Conservation (phyloP, 1,140 invertebrate species). For the Babylonia areolata region DNA sequence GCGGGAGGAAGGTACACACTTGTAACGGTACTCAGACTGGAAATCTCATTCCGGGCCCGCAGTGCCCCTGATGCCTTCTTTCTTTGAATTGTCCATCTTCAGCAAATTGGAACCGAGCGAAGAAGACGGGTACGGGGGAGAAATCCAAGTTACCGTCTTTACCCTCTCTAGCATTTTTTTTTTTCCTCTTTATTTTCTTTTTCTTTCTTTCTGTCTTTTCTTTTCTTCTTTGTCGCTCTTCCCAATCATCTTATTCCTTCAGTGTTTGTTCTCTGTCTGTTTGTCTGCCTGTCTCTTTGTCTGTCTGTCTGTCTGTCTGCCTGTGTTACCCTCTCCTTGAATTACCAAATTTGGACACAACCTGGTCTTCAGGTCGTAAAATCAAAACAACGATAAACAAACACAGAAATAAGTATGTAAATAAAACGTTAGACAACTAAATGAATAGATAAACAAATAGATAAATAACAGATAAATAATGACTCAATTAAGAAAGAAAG, state of each 20-base stretch:
- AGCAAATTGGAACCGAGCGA: slow-evolving; percentile 1
- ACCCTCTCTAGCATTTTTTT: background rate
- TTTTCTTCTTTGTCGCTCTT: background rate
- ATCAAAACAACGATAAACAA: too few relatives aligned
- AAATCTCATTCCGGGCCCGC: background rate
- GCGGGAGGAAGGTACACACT: background rate
- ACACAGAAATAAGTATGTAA: too few relatives aligned
- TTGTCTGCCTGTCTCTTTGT: background rate
- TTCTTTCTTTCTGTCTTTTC: background rate
- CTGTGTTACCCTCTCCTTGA: background rate
- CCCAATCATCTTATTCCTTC: background rate
- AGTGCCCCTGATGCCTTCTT: background rate
- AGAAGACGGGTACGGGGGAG: too few relatives aligned
- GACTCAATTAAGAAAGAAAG: too few relatives aligned
- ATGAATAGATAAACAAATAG: too few relatives aligned
- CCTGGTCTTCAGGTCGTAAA: too few relatives aligned
- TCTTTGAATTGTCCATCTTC: slow-evolving; percentile 12
- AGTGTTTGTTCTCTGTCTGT: background rate
- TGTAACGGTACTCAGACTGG: slow-evolving; percentile 6
- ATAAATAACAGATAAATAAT: too few relatives aligned
- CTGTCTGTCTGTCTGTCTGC: background rate
- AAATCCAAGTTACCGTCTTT: background rate
- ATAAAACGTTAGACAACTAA: too few relatives aligned
- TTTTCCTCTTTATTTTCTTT: background rate
- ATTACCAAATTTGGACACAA: too few relatives aligned